phyloP scores from a whole-genome alignment of 2,888 invertebrate genomes.

The Bursaphelenchus okinawaensis region DNA sequence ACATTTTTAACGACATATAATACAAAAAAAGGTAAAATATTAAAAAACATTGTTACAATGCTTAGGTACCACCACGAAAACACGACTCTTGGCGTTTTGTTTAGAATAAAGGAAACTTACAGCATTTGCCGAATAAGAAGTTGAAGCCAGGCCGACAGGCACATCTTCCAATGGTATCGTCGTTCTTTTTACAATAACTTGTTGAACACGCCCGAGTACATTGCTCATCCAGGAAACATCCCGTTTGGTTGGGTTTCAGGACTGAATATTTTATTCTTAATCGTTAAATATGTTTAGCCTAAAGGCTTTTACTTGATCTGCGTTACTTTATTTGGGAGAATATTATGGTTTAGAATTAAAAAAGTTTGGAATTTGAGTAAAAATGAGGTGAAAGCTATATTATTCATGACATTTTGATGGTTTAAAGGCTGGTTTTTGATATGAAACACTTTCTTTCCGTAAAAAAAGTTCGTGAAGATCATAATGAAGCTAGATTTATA shows the following conservation, averaged over 20 bases:
- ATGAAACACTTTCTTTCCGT: too few species aligned
- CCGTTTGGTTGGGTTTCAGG: conserved; percentile 51
- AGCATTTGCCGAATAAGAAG: conserved; percentile 54
- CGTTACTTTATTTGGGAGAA: too few species aligned
- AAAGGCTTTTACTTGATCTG: too few species aligned
- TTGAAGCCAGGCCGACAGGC: conserved; percentile 48
- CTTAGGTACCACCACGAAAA: too few species aligned
- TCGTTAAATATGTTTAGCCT: too few species aligned
- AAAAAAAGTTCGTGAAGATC: too few species aligned
- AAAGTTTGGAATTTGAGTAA: background rate
- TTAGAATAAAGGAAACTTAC: conserved; percentile 32
- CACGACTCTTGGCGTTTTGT: too few species aligned
- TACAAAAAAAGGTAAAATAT: background rate
- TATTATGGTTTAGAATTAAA: background rate
- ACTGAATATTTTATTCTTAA: conserved; percentile 27
- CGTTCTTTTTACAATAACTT: conserved; percentile 42
- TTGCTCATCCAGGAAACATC: conserved; percentile 52
- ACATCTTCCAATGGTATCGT: conserved; percentile 36
- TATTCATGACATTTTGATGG: too few species aligned
- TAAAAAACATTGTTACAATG: too few species aligned
- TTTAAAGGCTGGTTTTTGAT: too few species aligned
- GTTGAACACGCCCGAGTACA: conserved; percentile 50
- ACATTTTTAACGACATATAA: too few species aligned
- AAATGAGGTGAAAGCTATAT: background rate
- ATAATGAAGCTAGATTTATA: too few species aligned